Conservation (phyloP, 2,888 invertebrate genomes). For the Drosophila melanosoma region DNA sequence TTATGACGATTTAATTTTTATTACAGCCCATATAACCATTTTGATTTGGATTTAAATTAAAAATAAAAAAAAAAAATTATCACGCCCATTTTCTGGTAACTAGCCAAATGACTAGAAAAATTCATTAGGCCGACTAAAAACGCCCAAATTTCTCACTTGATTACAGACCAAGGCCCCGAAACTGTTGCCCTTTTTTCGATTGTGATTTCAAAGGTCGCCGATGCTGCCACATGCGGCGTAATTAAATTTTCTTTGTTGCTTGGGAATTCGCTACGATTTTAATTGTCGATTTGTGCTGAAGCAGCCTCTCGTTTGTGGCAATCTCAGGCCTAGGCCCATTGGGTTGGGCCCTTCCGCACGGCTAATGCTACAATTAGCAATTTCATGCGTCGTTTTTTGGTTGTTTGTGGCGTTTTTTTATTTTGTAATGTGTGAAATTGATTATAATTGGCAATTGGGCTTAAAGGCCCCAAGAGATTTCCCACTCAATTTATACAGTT, state of each 20-base stretch:
- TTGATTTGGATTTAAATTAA: constrained; percentile 49
- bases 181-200: constrained; percentile 42
- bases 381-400: constrained; percentile 69
- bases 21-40: constrained; percentile 30
- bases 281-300: constrained; percentile 61
- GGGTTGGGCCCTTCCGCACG: constrained; percentile 68
- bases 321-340: constrained; percentile 19
- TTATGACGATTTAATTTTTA: constrained; percentile 47
- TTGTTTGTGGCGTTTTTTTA: constrained; percentile 32
- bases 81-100: constrained; percentile 65
- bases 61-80: constrained; percentile 41
- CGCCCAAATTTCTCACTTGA: constrained; percentile 69
- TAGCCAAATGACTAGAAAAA: constrained; percentile 53
- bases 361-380: constrained; percentile 69
- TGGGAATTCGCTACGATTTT: constrained; percentile 78
- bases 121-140: constrained; percentile 66
- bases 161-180: constrained; percentile 60
- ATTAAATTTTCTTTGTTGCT: constrained; percentile 77
- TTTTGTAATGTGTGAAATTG: constrained; percentile 75
- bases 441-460: constrained; percentile 71
- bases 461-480: constrained; percentile 58
- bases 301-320: constrained; percentile 50
- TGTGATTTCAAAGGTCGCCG: constrained; percentile 57
- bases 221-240: constrained; percentile 72
- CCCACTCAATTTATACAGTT: constrained; percentile 28